Conservation (phyloP, 2,888 invertebrate species). For the Hirtodrosophila trivittata region DNA sequence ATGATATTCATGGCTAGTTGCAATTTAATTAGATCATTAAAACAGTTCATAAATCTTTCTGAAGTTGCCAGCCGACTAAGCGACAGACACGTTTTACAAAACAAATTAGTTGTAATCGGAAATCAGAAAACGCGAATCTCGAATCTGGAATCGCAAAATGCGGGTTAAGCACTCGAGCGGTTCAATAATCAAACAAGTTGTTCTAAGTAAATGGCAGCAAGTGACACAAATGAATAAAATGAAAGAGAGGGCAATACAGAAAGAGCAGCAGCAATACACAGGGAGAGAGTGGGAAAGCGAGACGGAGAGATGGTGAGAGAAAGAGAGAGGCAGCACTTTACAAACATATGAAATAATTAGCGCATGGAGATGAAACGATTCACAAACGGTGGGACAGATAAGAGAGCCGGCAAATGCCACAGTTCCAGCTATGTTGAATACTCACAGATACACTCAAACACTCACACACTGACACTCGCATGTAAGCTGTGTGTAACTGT, state of each 20-base stretch:
- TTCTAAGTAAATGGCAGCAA: conserved; percentile 57
- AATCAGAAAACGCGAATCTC: conserved; percentile 46
- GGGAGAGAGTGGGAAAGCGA: conserved; percentile 5
- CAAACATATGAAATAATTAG: conserved; percentile 77
- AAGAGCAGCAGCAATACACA: conserved; percentile 6
- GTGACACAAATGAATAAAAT: conserved; percentile 43
- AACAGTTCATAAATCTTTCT: conserved; percentile 79
- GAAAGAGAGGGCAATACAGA: conserved; percentile 30
- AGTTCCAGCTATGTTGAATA: conserved; percentile 11
- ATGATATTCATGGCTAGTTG: conserved; percentile 77
- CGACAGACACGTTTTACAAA: conserved; percentile 64
- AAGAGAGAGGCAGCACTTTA: conserved; percentile 42
- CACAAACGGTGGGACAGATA: conserved; percentile 51
- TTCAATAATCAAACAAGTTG: conserved; percentile 80
- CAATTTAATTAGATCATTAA: conserved; percentile 81
- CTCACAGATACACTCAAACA: conserved; percentile 34
- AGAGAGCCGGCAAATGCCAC: conserved; percentile 18
- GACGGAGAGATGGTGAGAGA: conserved; percentile 7
- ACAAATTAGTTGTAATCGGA: conserved; percentile 71
- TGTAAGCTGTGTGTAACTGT: conserved; percentile 25
- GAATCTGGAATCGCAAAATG: conserved; percentile 37
- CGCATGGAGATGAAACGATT: conserved; percentile 67
- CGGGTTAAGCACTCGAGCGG: conserved; percentile 63
- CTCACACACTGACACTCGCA: conserved; percentile 22
- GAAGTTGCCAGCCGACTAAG: conserved; percentile 35